phyloP scores from a whole-genome alignment of 2,113 vertebrate genomes.

The Parus major region DNA sequence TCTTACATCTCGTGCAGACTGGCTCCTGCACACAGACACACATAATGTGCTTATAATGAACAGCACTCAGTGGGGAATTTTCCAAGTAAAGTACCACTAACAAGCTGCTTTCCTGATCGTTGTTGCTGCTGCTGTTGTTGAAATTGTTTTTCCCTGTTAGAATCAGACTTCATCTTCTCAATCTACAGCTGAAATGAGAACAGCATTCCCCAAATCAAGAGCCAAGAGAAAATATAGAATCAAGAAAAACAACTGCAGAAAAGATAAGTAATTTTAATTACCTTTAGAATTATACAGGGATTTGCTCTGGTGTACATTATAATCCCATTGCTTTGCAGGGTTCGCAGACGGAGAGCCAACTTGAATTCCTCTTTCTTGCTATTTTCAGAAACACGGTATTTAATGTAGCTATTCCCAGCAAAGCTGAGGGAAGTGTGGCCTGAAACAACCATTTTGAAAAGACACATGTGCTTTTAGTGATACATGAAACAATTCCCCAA shows the following conservation, averaged over 20 bases:
- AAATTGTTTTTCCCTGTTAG: not conserved
- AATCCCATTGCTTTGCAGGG: conserved; percentile 90
- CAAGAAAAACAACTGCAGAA: conserved; percentile 33
- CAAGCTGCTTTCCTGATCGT: not conserved
- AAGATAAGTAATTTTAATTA: conserved; percentile 71
- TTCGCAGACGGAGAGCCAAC: conserved; percentile 91
- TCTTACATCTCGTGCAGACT: not conserved
- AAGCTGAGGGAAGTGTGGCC: conserved; percentile 96
- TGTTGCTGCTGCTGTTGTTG: conserved; percentile 2
- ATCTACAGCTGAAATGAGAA: conserved; percentile 52
- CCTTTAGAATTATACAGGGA: conserved; percentile 92
- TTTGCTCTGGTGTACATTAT: conserved; percentile 93
- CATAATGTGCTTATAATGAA: not conserved
- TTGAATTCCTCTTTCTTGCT: conserved; percentile 88
- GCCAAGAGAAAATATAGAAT: conserved; percentile 35
- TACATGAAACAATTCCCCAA: conserved; percentile 1
- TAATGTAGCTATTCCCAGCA: conserved; percentile 96
- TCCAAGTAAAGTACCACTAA: conserved; percentile 23
- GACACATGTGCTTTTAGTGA: conserved; percentile 45
- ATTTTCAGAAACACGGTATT: conserved; percentile 89
- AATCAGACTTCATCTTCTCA: conserved; percentile 41
- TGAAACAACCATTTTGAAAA: conserved; percentile 73
- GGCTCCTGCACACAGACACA: not conserved
- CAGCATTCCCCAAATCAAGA: conserved; percentile 18
- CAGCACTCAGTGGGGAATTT: not conserved